phyloP scores from a whole-genome alignment of 1,140 invertebrate species.

The Temnothorax nylanderi region DNA sequence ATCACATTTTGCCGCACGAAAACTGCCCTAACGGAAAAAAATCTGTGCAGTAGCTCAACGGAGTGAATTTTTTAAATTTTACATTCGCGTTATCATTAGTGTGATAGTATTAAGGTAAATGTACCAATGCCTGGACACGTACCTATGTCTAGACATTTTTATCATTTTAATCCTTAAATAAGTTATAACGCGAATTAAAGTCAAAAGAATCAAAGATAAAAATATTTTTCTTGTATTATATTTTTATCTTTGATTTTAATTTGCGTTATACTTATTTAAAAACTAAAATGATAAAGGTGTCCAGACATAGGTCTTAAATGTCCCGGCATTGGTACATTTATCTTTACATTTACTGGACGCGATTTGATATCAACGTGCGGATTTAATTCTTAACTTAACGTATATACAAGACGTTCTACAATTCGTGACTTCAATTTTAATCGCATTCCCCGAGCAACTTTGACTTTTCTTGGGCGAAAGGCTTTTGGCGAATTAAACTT shows the following conservation, averaged over 20 bases:
- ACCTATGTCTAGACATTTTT: too few relatives aligned
- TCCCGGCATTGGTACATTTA: too few relatives aligned
- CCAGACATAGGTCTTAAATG: too few relatives aligned
- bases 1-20: neutral
- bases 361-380: neutral
- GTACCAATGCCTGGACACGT: too few relatives aligned
- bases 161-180: too few relatives aligned
- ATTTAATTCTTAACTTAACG: conserved; percentile 9
- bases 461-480: neutral
- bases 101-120: neutral
- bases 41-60: neutral
- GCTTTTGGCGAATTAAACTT: conserved; percentile 23
- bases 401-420: conserved; percentile 7
- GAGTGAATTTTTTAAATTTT: neutral
- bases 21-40: neutral
- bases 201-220: too few relatives aligned
- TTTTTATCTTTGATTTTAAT: too few relatives aligned
- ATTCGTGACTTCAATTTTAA: conserved; percentile 33
- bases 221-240: too few relatives aligned
- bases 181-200: too few relatives aligned
- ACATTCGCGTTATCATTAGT: neutral
- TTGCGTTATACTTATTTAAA: too few relatives aligned
- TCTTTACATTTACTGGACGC: neutral
- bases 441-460: neutral
- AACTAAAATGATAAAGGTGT: too few relatives aligned